phyloP scores from a whole-genome alignment of 2,888 invertebrate species.

The Ophion costatus region DNA sequence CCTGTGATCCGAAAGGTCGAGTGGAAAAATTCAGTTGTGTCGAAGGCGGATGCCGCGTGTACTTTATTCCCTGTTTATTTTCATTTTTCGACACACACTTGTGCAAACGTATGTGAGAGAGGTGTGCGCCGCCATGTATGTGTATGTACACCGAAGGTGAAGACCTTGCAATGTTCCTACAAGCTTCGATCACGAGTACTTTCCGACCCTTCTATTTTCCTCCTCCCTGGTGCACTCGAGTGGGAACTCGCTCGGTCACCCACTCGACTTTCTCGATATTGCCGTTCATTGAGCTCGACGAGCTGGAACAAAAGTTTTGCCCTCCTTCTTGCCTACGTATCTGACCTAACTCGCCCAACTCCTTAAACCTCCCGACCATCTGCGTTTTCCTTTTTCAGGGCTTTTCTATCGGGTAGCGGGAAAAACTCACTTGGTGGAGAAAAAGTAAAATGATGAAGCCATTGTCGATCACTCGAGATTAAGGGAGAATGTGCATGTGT shows the following conservation, averaged over 20 bases:
- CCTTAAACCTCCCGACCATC: slow-evolving; percentile 19
- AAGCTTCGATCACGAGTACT: slow-evolving; percentile 40
- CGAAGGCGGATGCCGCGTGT: no score
- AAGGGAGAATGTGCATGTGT: background rate
- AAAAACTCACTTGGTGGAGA: slow-evolving; percentile 28
- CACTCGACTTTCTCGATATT: slow-evolving; percentile 62
- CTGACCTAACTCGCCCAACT: slow-evolving; percentile 34
- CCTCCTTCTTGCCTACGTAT: slow-evolving; percentile 10
- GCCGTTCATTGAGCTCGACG: slow-evolving; percentile 63
- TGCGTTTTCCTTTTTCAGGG: slow-evolving; percentile 8
- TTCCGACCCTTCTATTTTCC: slow-evolving; percentile 44
- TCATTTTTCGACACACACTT: background rate
- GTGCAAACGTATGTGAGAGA: background rate
- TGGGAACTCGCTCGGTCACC: slow-evolving; percentile 55
- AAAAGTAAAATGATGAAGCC: slow-evolving; percentile 53
- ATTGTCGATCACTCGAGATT: slow-evolving; percentile 44
- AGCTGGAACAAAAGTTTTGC: slow-evolving; percentile 65
- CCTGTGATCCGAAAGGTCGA: no score
- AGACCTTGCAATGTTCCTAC: slow-evolving; percentile 49
- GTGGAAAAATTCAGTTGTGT: no score
- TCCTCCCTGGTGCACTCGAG: slow-evolving; percentile 56
- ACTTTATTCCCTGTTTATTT: no score
- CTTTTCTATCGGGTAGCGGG: slow-evolving; percentile 15
- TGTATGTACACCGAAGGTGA: slow-evolving; percentile 13
- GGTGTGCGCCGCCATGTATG: background rate